Evolutionary conservation across 2,113 vertebrate species (phyloP).

Genomic region (Campylomormyrus tamandua): DNA sequence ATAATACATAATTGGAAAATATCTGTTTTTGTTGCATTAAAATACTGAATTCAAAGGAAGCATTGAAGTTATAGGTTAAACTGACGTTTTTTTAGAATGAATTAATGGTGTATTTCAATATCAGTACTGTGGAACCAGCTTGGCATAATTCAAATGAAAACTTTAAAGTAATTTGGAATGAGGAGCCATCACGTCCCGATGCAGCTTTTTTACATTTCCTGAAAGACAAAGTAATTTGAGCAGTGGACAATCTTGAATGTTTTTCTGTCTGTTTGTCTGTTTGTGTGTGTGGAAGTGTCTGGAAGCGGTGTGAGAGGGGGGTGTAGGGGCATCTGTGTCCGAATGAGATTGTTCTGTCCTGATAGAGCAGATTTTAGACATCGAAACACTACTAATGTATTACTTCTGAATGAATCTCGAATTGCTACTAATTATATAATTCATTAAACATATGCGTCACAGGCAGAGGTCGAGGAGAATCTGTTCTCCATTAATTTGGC

Average conservation of each 20-base stretch:
- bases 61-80: not conserved
- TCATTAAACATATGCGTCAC: not conserved
- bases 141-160: not conserved
- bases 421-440: not conserved
- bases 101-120: not conserved
- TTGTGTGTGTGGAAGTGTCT: not conserved
- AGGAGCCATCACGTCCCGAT: not conserved
- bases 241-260: not conserved
- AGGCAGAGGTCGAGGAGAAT: not conserved
- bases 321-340: not conserved
- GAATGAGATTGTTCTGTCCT: not conserved
- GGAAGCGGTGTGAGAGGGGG: not conserved
- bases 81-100: not conserved
- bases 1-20: not conserved
- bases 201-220: not conserved
- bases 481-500: not conserved
- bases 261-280: not conserved
- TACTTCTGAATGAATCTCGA: not conserved
- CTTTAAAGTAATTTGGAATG: not conserved
- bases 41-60: not conserved
- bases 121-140: not conserved
- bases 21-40: not conserved
- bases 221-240: not conserved
- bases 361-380: not conserved
- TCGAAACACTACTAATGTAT: slow-evolving; percentile 1